Conservation (phyloP, 2,888 invertebrate genomes). For the Nomada fucata region DNA sequence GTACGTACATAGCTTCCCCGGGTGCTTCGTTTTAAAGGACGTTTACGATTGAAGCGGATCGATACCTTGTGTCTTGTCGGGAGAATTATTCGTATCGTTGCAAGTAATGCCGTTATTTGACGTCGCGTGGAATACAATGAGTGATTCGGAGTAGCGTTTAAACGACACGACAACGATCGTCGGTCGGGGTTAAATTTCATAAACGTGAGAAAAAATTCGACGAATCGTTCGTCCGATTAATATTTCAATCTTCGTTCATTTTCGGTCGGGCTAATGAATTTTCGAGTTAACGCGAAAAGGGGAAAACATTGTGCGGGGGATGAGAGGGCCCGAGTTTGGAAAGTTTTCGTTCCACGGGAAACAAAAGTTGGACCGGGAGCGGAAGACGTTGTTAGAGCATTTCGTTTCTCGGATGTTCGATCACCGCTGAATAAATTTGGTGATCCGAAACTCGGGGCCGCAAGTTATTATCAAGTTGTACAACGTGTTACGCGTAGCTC, state of each 20-base stretch:
- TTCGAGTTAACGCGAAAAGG: background rate
- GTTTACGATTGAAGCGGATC: too few relatives aligned
- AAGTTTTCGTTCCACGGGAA: background rate
- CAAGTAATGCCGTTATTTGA: background rate
- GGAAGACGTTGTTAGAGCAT: conserved; percentile 11
- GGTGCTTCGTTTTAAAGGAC: too few relatives aligned
- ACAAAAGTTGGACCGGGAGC: background rate
- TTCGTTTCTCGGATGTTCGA: conserved; percentile 34
- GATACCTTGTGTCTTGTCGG: background rate
- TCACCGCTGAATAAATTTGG: conserved; percentile 52
- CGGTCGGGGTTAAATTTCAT: background rate
- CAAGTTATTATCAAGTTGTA: conserved; percentile 59
- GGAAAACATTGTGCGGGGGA: too few relatives aligned
- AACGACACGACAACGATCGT: background rate
- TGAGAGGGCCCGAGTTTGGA: background rate
- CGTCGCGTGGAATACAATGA: background rate
- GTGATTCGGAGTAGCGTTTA: background rate
- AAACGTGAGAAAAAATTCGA: background rate
- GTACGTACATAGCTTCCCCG: too few relatives aligned
- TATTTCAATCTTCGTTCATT: background rate
- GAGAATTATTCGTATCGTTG: background rate
- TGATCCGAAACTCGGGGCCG: conserved; percentile 41
- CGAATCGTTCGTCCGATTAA: background rate
- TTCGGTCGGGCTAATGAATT: too few relatives aligned
- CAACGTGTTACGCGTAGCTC: conserved; percentile 48